A percentile compares a stretch with the other conserved stretches of the same genome.
phyloP scores from a whole-genome alignment of 2,888 invertebrate genomes.

The Altica lythri region DNA sequence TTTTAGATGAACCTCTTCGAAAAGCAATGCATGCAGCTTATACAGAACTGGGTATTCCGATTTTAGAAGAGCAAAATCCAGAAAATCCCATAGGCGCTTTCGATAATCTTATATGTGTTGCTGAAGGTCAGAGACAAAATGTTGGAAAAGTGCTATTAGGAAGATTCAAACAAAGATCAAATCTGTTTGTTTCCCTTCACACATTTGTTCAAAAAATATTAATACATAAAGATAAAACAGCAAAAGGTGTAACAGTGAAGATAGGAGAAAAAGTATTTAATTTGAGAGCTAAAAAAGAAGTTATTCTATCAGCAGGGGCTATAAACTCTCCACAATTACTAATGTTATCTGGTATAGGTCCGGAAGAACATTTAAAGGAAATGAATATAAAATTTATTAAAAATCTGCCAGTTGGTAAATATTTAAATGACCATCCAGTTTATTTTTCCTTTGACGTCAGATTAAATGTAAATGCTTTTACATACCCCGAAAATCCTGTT shows the following conservation, averaged over 20 bases:
- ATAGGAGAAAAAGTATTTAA: constrained; percentile 46
- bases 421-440: constrained; percentile 62
- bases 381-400: constrained; percentile 56
- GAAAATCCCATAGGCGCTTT: constrained; percentile 46
- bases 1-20: constrained; percentile 47
- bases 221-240: constrained; percentile 56
- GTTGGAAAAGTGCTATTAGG: constrained; percentile 75
- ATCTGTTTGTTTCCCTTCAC: constrained; percentile 65
- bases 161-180: constrained; percentile 59
- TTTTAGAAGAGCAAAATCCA: constrained; percentile 44
- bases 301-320: constrained; percentile 69
- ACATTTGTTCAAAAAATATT: constrained; percentile 62
- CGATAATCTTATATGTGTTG: constrained; percentile 44
- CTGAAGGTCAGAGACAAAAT: constrained; percentile 55
- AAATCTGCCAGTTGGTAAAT: constrained; percentile 62
- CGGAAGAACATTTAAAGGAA: constrained; percentile 58
- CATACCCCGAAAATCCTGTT: constrained; percentile 24
- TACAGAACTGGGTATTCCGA: constrained; percentile 55
- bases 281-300: constrained; percentile 61
- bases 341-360: constrained; percentile 71
- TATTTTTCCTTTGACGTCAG: constrained; percentile 46
- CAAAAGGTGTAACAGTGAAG: constrained; percentile 56
- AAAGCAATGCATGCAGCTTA: constrained; percentile 49
- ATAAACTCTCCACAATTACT: constrained; percentile 71
- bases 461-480: constrained; percentile 9